These are phyloP conservation scores for Erebia palarica DNA, from an alignment of 2,888 invertebrate genomes.

Conservation along the genomic window DNA sequence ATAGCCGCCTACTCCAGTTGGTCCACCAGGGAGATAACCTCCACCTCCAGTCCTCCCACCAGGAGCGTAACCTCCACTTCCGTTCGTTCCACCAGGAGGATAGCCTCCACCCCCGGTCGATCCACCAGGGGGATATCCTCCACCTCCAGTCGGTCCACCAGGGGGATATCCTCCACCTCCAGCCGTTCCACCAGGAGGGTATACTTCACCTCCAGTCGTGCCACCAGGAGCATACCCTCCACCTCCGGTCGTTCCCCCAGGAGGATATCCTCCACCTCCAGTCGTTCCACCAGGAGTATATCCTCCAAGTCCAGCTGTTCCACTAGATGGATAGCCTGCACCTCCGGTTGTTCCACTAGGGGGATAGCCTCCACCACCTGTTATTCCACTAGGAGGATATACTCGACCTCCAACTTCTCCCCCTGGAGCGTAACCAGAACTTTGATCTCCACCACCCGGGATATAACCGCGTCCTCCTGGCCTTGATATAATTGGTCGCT, in stretches of 20 bases:
- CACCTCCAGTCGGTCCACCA: neutral
- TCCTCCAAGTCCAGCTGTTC: neutral
- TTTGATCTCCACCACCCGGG: constrained; percentile 29
- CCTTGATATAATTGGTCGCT: constrained; percentile 39
- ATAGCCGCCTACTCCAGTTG: neutral
- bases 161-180: constrained; percentile 18
- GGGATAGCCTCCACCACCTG: neutral
- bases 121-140: constrained; percentile 20
- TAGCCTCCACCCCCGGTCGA: neutral
- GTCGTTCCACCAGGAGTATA: constrained; percentile 4
- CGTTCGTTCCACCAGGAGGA: neutral
- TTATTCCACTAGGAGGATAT: constrained; percentile 1
- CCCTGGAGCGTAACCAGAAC: constrained; percentile 22
- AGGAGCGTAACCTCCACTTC: neutral
- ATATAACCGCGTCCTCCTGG: constrained; percentile 30
- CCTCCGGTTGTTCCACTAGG: constrained; percentile 11
- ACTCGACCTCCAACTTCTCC: neutral
- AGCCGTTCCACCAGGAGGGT: constrained; percentile 25
- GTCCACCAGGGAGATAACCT: neutral
- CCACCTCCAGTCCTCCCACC: constrained; percentile 3
- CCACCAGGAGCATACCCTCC: constrained; percentile 21
- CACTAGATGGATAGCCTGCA: neutral
- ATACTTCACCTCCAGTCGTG: constrained; percentile 18
- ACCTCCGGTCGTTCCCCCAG: constrained; percentile 2
- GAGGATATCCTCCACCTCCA: constrained; percentile 1